Evolutionary conservation across 2,113 vertebrate species (phyloP).

Genomic region (Phyllostomus hastatus): DNA sequence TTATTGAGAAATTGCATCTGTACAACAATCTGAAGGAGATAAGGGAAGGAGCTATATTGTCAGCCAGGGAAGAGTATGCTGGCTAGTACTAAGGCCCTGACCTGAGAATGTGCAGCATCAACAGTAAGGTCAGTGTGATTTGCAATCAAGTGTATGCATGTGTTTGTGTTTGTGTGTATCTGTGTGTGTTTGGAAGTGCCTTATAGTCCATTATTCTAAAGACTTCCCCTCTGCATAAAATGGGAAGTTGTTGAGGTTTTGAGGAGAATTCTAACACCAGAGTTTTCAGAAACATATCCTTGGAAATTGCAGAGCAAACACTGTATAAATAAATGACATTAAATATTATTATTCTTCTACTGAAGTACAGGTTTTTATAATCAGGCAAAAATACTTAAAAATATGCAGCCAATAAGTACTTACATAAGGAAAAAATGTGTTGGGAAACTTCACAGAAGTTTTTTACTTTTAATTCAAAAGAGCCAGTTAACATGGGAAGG

Average conservation of each 20-base stretch:
- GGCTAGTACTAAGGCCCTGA: background rate
- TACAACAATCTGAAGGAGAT: background rate
- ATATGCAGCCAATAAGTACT: background rate
- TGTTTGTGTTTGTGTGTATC: background rate
- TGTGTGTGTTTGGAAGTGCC: background rate
- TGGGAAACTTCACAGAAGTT: background rate
- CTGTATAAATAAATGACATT: background rate
- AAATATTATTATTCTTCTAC: background rate
- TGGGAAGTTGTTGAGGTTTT: slow-evolving; percentile 15
- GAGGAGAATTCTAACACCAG: background rate
- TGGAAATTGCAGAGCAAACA: background rate
- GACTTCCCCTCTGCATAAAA: background rate
- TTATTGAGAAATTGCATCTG: background rate
- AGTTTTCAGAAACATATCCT: slow-evolving; percentile 27
- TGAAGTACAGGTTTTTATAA: slow-evolving; percentile 4
- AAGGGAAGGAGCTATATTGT: background rate
- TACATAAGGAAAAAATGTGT: background rate
- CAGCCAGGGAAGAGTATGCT: background rate
- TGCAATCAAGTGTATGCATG: background rate
- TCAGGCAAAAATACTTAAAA: background rate
- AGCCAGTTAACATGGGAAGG: background rate
- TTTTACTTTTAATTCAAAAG: background rate
- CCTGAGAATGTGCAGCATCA: background rate
- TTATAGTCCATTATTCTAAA: background rate
- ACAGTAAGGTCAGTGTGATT: background rate